phyloP scores from a whole-genome alignment of 2,113 vertebrate genomes.

The Gobiocypris rarus region DNA sequence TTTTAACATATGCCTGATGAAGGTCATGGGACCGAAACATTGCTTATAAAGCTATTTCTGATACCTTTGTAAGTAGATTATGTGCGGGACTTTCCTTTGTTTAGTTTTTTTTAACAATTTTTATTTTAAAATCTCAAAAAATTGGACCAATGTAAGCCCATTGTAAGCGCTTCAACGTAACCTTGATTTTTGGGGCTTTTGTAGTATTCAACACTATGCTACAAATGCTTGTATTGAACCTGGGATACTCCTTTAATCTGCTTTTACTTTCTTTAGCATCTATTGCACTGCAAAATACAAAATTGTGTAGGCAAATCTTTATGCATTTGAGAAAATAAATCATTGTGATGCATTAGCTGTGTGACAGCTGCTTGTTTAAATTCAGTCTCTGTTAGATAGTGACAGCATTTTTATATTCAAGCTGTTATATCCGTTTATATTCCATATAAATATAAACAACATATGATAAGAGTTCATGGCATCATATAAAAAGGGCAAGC shows the following conservation, averaged over 20 bases:
- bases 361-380: slow-evolving; percentile 35
- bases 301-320: background rate
- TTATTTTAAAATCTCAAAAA: too few species aligned
- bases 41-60: too few species aligned
- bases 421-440: background rate
- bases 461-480: background rate
- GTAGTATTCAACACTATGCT: too few species aligned
- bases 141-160: too few species aligned
- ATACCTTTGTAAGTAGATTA: too few species aligned
- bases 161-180: too few species aligned
- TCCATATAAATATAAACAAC: background rate
- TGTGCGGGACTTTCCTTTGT: too few species aligned
- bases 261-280: background rate
- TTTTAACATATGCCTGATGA: too few species aligned
- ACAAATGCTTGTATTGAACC: too few species aligned
- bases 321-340: background rate
- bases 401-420: background rate
- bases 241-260: background rate
- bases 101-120: too few species aligned
- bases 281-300: slow-evolving; percentile 16
- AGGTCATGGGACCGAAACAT: too few species aligned
- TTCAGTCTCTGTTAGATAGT: background rate
- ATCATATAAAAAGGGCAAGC: background rate
- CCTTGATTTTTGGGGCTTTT: too few species aligned
- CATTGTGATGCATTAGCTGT: slow-evolving; percentile 11